Conservation (phyloP, 2,888 invertebrate species). For the Dolichopus griseipennis region DNA sequence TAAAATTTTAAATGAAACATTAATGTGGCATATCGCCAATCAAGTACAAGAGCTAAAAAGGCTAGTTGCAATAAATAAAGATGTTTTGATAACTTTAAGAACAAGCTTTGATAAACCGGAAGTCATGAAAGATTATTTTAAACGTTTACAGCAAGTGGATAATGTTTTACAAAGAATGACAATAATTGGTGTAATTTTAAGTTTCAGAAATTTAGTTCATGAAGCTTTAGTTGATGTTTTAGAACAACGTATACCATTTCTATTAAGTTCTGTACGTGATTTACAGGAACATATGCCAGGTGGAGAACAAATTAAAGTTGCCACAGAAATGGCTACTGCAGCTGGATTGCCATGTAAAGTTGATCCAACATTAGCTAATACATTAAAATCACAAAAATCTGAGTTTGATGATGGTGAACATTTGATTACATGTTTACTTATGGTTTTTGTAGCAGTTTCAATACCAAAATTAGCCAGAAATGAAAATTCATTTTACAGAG, state of each 20-base stretch:
- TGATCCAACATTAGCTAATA: constrained; percentile 87
- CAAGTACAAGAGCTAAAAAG: constrained; percentile 95
- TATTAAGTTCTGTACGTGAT: constrained; percentile 89
- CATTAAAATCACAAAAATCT: constrained; percentile 78
- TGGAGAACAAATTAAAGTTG: constrained; percentile 81
- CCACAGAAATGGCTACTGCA: constrained; percentile 96
- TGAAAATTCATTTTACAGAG: constrained; percentile 81
- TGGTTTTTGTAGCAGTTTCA: constrained; percentile 98
- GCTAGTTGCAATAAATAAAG: constrained; percentile 85
- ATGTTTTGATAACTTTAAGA: constrained; percentile 77
- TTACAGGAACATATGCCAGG: constrained; percentile 87
- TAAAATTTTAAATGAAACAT: constrained; percentile 89
- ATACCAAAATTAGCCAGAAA: constrained; percentile 88
- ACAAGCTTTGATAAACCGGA: constrained; percentile 99
- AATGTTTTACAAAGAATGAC: constrained; percentile 95
- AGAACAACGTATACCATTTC: constrained; percentile 89
- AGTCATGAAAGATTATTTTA: constrained; percentile 93
- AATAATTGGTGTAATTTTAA: constrained; percentile 93
- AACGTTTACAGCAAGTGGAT: constrained; percentile 81
- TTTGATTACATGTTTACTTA: constrained; percentile 82
- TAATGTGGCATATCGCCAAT: constrained; percentile 98
- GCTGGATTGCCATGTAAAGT: constrained; percentile 90
- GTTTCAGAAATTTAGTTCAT: constrained; percentile 89
- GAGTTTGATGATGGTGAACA: constrained; percentile 89
- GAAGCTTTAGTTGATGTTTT: constrained; percentile 89